Percentiles rank a stretch among this genome's conserved stretches.
Conservation (phyloP, 2,113 vertebrate species). For the Chloropsis cyanopogon region DNA sequence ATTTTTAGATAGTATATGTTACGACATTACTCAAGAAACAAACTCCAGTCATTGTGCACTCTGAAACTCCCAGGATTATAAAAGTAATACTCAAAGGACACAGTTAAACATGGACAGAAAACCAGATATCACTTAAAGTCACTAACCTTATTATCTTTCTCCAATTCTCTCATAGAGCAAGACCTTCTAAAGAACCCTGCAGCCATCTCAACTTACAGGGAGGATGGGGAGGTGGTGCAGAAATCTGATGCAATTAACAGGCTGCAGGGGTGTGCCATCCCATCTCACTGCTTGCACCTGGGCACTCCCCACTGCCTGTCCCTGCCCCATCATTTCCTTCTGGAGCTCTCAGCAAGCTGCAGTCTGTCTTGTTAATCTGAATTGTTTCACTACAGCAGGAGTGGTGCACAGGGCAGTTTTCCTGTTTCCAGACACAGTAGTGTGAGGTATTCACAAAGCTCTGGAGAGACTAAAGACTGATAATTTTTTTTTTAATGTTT, state of each 20-base stretch:
- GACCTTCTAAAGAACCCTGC: neutral
- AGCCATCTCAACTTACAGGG: neutral
- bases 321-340: neutral
- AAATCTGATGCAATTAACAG: accelerated
- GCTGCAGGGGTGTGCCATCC: neutral
- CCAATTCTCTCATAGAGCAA: neutral
- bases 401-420: neutral
- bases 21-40: neutral
- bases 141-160: neutral
- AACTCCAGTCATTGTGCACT: neutral
- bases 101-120: accelerated
- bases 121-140: neutral
- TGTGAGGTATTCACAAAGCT: neutral
- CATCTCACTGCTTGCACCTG: neutral
- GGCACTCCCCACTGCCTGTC: too few relatives aligned
- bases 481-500: neutral
- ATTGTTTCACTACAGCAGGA: accelerated
- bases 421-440: too few relatives aligned
- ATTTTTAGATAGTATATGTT: neutral
- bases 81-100: neutral
- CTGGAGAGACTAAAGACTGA: neutral
- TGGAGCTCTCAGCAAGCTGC: neutral
- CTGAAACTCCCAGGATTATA: neutral
- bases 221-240: neutral
- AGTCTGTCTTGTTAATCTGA: accelerated